phyloP scores from a whole-genome alignment of 2,113 vertebrate species.

The Varanus komodoensis region DNA sequence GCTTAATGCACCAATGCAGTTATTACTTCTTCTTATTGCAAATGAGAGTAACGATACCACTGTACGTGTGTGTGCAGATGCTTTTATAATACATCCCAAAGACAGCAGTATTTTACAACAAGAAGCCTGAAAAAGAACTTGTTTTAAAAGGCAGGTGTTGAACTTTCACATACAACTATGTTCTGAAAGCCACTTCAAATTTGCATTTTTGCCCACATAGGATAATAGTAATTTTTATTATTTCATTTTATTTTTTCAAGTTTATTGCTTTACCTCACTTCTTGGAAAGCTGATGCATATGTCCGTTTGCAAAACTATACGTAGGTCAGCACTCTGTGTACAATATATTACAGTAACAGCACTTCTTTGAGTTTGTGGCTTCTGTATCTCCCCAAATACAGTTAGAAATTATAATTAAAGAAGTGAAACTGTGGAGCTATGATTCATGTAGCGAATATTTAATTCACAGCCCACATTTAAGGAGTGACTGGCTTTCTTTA shows the following conservation, averaged over 20 bases:
- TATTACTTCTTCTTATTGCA: background rate
- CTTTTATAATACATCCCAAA: background rate
- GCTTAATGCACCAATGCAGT: background rate
- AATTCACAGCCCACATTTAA: background rate
- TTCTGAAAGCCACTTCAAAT: background rate
- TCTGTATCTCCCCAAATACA: background rate
- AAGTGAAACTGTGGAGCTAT: background rate
- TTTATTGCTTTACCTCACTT: background rate
- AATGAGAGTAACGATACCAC: background rate
- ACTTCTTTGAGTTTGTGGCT: background rate
- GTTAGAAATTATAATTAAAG: background rate
- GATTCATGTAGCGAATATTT: background rate
- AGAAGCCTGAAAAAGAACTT: background rate
- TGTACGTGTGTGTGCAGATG: background rate
- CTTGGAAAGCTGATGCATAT: background rate
- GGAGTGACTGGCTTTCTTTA: background rate
- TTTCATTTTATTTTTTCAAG: background rate
- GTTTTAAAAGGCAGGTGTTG: background rate
- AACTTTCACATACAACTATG: background rate
- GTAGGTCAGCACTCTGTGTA: background rate
- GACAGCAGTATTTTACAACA: background rate
- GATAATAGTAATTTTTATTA: background rate
- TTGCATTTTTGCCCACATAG: background rate
- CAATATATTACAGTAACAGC: background rate
- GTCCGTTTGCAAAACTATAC: background rate